phyloP scores from a whole-genome alignment of 2,113 vertebrate genomes.

The Amphilophus citrinellus region DNA sequence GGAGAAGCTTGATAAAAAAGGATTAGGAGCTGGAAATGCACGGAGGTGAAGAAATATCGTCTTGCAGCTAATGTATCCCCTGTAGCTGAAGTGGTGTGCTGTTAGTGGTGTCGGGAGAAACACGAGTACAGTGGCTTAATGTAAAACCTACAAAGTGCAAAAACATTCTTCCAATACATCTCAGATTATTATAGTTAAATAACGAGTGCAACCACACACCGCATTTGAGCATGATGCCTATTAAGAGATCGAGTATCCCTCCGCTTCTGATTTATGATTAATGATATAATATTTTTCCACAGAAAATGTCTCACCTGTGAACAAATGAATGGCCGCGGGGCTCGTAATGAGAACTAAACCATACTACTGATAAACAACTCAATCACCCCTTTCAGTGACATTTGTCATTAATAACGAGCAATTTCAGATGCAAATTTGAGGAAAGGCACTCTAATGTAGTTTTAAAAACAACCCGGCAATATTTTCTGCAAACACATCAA shows the following conservation, averaged over 20 bases:
- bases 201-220: neutral
- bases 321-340: slow-evolving; percentile 5
- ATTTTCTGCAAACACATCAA: neutral
- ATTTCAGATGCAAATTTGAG: neutral
- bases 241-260: neutral
- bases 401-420: neutral
- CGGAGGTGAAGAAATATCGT: slow-evolving; percentile 34
- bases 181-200: neutral
- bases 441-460: neutral
- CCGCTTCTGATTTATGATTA: slow-evolving; percentile 7
- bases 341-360: neutral
- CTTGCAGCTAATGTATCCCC: slow-evolving; percentile 41
- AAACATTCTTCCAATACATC: neutral
- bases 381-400: slow-evolving; percentile 13
- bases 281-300: neutral
- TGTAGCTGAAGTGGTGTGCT: slow-evolving; percentile 32
- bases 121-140: neutral
- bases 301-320: neutral
- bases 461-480: neutral
- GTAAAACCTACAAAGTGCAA: neutral
- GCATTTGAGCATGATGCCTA: neutral
- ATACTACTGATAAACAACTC: slow-evolving; percentile 18
- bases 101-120: slow-evolving; percentile 2
- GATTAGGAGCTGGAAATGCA: slow-evolving; percentile 27
- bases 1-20: neutral